Percentiles rank a stretch among this genome's conserved stretches.
These are phyloP conservation scores for Clarias fuscus DNA, from an alignment of 2,797 vertebrate species.

Conservation along the genomic window DNA sequence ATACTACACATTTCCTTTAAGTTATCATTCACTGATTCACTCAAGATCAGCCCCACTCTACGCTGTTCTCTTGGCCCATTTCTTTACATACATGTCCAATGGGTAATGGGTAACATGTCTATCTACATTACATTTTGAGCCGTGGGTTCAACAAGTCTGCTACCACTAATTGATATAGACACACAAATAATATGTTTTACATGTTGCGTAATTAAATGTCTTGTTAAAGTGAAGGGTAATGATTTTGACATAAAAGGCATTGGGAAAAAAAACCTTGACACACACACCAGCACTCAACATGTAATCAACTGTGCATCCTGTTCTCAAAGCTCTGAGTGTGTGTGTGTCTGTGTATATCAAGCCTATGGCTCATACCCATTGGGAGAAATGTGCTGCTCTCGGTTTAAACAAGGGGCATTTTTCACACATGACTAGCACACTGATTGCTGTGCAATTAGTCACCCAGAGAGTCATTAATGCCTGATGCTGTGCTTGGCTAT, in stretches of 20 bases:
- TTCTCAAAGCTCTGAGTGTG: constrained; percentile 33
- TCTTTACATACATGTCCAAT: background rate
- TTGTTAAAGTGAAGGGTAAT: constrained; percentile 46
- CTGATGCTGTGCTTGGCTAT: constrained; percentile 35
- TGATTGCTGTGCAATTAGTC: constrained; percentile 65
- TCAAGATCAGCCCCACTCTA: background rate
- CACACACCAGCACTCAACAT: constrained; percentile 47
- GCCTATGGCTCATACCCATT: constrained; percentile 35
- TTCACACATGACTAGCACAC: constrained; percentile 62
- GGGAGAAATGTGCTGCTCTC: constrained; percentile 36
- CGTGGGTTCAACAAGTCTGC: constrained; percentile 50
- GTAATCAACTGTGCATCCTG: constrained; percentile 50
- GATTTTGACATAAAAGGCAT: constrained; percentile 56
- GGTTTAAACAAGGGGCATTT: constrained; percentile 50
- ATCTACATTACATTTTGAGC: constrained; percentile 22
- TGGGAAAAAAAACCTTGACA: background rate
- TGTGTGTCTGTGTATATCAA: constrained; percentile 1
- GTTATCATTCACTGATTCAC: background rate
- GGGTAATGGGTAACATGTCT: background rate
- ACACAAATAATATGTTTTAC: constrained; percentile 54
- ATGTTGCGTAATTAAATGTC: constrained; percentile 58
- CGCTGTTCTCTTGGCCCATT: background rate
- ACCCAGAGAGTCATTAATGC: constrained; percentile 62
- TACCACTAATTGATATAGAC: constrained; percentile 57
- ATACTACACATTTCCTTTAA: background rate